phyloP scores from a whole-genome alignment of 2,113 vertebrate species.

The Caracal caracal region DNA sequence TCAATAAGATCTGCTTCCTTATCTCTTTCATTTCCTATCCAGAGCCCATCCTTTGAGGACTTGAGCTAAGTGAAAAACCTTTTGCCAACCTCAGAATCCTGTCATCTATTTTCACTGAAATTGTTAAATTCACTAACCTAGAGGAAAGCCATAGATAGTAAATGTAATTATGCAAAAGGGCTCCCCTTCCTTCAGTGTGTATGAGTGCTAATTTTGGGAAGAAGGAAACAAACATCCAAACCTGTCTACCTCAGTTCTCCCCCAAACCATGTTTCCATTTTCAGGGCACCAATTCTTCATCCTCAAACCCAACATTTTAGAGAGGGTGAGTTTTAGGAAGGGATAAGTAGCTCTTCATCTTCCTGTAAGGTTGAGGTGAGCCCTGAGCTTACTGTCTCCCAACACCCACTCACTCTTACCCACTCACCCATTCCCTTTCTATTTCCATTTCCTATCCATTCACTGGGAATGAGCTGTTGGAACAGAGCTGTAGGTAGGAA shows the following conservation, averaged over 20 bases:
- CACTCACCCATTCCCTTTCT: not conserved
- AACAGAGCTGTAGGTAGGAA: not conserved
- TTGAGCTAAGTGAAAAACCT: constrained; percentile 2
- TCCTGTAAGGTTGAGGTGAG: not conserved
- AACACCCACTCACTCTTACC: not conserved
- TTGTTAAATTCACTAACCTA: not conserved
- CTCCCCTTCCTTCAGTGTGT: not conserved
- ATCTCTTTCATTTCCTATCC: not conserved
- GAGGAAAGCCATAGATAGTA: not conserved
- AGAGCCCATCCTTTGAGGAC: not conserved
- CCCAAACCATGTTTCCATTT: not conserved
- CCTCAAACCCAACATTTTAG: not conserved
- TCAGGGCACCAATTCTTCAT: not conserved
- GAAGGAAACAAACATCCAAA: not conserved
- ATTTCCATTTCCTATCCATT: not conserved
- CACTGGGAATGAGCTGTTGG: not conserved
- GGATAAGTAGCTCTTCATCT: not conserved
- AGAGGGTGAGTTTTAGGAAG: not conserved
- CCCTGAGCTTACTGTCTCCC: not conserved
- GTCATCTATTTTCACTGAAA: not conserved
- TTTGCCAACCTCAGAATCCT: not conserved
- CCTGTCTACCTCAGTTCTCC: not conserved
- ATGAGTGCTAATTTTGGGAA: not conserved
- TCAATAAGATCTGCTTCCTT: not conserved
- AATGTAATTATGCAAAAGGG: not conserved